phyloP scores from a whole-genome alignment of 2,797 vertebrate genomes.

The Netta rufina region DNA sequence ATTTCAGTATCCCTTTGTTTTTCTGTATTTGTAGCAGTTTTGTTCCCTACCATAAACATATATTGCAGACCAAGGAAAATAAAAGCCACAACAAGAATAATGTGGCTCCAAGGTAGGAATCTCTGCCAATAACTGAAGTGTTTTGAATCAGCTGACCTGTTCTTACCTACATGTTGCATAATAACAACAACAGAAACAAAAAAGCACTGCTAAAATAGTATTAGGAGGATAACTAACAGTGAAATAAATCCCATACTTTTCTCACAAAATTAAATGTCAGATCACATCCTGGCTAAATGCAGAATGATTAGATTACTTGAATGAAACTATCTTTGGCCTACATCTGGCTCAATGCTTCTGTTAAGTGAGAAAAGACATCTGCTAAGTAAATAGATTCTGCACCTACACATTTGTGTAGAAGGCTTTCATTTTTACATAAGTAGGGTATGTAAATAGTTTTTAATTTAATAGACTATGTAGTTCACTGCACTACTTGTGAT shows the following conservation, averaged over 20 bases:
- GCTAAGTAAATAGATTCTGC: background rate
- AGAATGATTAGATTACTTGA: background rate
- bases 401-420: background rate
- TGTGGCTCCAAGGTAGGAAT: background rate
- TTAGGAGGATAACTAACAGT: background rate
- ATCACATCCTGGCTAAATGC: background rate
- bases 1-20: background rate
- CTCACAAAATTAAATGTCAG: background rate
- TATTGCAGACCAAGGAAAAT: background rate
- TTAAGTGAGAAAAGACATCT: background rate
- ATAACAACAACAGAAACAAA: background rate
- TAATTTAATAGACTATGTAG: background rate
- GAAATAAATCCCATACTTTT: background rate
- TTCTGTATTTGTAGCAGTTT: background rate
- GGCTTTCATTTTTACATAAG: background rate
- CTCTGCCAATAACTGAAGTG: background rate
- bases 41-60: background rate
- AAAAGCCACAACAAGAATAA: background rate
- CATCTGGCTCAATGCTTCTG: conserved; percentile 18
- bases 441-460: background rate
- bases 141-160: background rate
- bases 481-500: background rate
- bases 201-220: background rate
- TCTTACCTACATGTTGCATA: background rate
- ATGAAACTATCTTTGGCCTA: background rate